Base-by-base conservation (phyloP, 2,113 vertebrate species). In the Puntigrus tetrazona region DNA sequence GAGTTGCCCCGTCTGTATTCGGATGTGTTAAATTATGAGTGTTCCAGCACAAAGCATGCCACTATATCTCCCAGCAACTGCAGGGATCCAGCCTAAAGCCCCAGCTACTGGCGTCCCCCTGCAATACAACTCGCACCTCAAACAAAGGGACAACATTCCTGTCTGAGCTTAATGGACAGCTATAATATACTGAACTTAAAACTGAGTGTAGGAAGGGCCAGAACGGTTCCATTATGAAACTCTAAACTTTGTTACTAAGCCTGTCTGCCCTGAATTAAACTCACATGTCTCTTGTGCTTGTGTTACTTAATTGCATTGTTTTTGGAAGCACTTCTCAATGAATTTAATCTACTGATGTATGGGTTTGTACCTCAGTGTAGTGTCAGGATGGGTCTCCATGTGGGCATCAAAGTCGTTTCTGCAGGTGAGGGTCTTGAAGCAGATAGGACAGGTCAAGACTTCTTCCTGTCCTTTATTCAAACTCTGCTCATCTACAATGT, bases 381-480 rank as follows among this genome's bases (percentile, higher is more conserved):
- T 96, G 91, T 99, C 97, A 1, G 97, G 97, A 90, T 99, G 98
- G 4, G 95, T 92, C 89, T 98, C 98, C 96, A 98, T 96, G 92
- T 99, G 98, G 25, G 92, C 93, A 89, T 99, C 97, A 92, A 98
- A 95, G 57, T 95, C 96, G 57, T 96, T 95, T 86, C 96, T 96
- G 94, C 96, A 97, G 87, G 90, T 91, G 90, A 97, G 96, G 69
- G 94, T 96, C 93, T 97, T 98, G 94, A 96, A 96, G 93, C 97
- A 99, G 84, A 99, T 92, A 0, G 96, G 96, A 91, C 98, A 99
- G 81, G 95, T 94, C 80, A 96, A 94, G 78, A 94, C 92, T 88
- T 96, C 96, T 47, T 96, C 95, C 18, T 96, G 95, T 0, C 87
- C 87, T n/a, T 92, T 95, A 91, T 5, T 74, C 10, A 81, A 93